Base-by-base conservation (phyloP, 2,797 vertebrate species). In the Typhlichthys eigenmanni region DNA sequence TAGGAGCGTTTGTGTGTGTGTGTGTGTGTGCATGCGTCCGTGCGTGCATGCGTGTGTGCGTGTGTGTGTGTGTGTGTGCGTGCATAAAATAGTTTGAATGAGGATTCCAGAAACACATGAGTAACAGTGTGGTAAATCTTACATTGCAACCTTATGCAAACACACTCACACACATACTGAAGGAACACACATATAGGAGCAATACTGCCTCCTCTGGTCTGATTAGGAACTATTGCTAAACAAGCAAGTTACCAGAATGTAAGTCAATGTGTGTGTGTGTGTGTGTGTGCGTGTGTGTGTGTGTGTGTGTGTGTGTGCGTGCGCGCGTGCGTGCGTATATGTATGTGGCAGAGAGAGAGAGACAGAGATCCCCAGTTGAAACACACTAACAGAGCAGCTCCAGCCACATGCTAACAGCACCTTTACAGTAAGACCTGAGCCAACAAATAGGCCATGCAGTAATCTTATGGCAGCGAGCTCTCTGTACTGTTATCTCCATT, bases 341-440 rank as follows among this genome's bases (percentile, higher is more conserved):
- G 47, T 29, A 4, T 17, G 32, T 50, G 13, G 32, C 10, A 9
- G 24, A 12, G 9, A 11, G 47, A 48, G n/a, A 48, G 29, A 19
- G 10, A 60, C 19, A 60, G 16, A 68, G 75, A 45, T 66, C 55
- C 54, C 51, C 11, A 61, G 62, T 72, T 85, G 24, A 24, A 24
- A 4, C 24, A 24, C 24, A 24, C 24, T 83, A 76, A 79, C 81
- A 76, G 83, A 71, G 68, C 63, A 73, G 73, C 72, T 78, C 75
- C 78, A 58, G 68, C 72, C 62, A 54, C 61, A 66, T 57, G 55
- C 65, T 70, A 64, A 54, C 60, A 12, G 11, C 32, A 12, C 5
- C 11, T 12, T 17, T 19, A 54, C 50, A 52, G 16, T 12, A 7
- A 11, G 53, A 24, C 24, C 24, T 4, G 5, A 55, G 34, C 34